Evolutionary conservation across 2,797 vertebrate species (phyloP).

Genomic region (Australoheros facetus): DNA sequence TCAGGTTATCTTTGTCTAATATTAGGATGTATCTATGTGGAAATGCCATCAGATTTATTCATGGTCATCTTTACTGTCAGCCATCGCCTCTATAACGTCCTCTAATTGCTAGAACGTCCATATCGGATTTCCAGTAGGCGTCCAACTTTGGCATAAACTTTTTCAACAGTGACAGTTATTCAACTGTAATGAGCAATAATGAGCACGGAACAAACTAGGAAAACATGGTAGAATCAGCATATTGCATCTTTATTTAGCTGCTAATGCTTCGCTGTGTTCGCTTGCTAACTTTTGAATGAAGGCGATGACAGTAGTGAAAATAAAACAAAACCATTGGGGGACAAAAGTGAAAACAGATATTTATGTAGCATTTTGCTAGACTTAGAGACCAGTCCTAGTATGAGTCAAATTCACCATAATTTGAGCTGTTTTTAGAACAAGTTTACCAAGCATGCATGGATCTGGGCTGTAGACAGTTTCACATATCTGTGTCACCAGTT

Average conservation of each 20-base stretch:
- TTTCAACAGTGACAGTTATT: not conserved
- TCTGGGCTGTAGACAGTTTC: not conserved
- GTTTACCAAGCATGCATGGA: not conserved
- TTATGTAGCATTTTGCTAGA: not conserved
- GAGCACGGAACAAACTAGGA: too few relatives aligned
- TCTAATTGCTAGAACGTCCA: not conserved
- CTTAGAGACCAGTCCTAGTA: not conserved
- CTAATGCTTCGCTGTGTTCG: too few relatives aligned
- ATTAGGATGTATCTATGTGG: too few relatives aligned
- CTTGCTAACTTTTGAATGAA: not conserved
- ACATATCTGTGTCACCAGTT: not conserved
- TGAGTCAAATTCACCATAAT: not conserved
- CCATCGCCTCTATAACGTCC: not conserved
- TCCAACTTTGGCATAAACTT: not conserved
- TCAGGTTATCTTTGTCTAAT: too few relatives aligned
- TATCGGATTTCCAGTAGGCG: not conserved
- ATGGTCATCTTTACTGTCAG: not conserved
- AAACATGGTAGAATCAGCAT: too few relatives aligned
- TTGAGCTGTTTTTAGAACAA: not conserved
- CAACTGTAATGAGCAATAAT: too few relatives aligned
- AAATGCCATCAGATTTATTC: not conserved
- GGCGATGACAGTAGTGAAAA: not conserved
- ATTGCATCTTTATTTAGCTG: too few relatives aligned
- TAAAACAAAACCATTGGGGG: not conserved
- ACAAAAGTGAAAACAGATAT: not conserved